A percentile compares a stretch with the other conserved stretches of the same genome.
phyloP scores from a whole-genome alignment of 2,888 invertebrate species.

The Clostera curtula region DNA sequence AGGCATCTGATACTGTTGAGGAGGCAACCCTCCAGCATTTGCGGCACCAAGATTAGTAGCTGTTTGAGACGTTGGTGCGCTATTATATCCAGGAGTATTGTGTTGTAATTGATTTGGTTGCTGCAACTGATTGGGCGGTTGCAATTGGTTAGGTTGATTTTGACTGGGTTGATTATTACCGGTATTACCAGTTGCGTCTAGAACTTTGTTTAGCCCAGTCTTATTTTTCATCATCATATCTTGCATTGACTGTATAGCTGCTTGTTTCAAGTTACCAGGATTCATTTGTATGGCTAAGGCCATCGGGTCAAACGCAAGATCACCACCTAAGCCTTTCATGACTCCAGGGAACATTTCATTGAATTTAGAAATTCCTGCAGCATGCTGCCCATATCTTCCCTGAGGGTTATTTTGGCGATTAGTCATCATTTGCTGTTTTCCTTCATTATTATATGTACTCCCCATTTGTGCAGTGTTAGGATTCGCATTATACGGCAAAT shows the following conservation, averaged over 20 bases:
- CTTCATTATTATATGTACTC: slow-evolving; percentile 5
- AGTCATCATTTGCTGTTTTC: slow-evolving; percentile 10
- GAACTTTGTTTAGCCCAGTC: slow-evolving; percentile 9
- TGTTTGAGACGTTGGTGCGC: background rate
- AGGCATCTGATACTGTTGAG: slow-evolving; percentile 18
- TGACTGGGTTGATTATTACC: slow-evolving; percentile 18
- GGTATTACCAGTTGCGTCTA: slow-evolving; percentile 5
- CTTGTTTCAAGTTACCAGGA: slow-evolving; percentile 51
- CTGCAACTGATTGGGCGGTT: slow-evolving; percentile 5
- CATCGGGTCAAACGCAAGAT: slow-evolving; percentile 64
- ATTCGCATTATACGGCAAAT: slow-evolving; percentile 21
- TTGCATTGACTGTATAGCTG: slow-evolving; percentile 44
- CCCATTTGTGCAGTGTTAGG: slow-evolving; percentile 21
- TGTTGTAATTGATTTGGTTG: slow-evolving; percentile 11
- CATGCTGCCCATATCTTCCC: slow-evolving; percentile 32
- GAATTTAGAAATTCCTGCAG: slow-evolving; percentile 48
- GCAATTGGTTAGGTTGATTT: slow-evolving; percentile 10
- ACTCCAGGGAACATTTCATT: slow-evolving; percentile 63
- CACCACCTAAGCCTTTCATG: slow-evolving; percentile 36
- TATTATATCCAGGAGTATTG: slow-evolving; percentile 4
- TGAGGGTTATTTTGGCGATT: slow-evolving; percentile 21
- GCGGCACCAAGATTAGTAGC: background rate
- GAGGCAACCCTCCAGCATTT: slow-evolving; percentile 2
- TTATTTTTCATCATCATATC: slow-evolving; percentile 39
- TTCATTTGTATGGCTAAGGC: slow-evolving; percentile 66